Evolutionary conservation across 2,113 vertebrate species (phyloP).

Genomic region (Paedocypris sp.): DNA sequence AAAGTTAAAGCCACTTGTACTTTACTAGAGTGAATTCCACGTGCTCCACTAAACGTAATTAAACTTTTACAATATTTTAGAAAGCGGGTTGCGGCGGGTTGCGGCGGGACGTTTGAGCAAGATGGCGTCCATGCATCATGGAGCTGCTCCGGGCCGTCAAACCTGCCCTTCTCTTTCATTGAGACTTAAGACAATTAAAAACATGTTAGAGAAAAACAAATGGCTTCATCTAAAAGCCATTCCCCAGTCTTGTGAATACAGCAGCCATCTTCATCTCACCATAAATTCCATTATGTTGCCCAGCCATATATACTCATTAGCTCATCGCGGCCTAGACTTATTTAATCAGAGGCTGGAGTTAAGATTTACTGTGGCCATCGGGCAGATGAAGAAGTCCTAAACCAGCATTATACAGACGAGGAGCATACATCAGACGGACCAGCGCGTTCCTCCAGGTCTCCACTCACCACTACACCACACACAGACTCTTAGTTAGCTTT

Average conservation of each 20-base stretch:
- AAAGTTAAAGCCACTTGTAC: no score
- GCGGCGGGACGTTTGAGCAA: background rate
- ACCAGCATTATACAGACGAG: constrained; percentile 22
- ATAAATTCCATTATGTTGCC: constrained; percentile 48
- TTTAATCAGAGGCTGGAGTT: constrained; percentile 48
- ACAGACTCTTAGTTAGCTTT: constrained; percentile 5
- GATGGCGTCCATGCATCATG: background rate
- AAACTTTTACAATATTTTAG: background rate
- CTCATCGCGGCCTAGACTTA: constrained; percentile 49
- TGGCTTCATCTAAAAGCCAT: constrained; percentile 29
- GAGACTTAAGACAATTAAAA: constrained; percentile 22
- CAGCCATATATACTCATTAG: constrained; percentile 53
- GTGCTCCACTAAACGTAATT: background rate
- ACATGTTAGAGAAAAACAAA: constrained; percentile 25
- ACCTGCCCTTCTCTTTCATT: background rate
- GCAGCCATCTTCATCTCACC: constrained; percentile 23
- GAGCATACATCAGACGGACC: constrained; percentile 26
- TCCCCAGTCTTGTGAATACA: constrained; percentile 20
- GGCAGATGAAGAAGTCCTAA: constrained; percentile 39
- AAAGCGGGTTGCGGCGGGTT: background rate
- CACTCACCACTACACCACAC: background rate
- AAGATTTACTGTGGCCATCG: constrained; percentile 53
- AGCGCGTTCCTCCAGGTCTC: background rate
- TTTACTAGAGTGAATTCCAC: background rate
- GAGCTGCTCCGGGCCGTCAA: background rate